Percentiles rank a stretch among this genome's conserved stretches.
These are phyloP conservation scores for Gnathonemus echidnorhynchus DNA, from an alignment of 2,113 vertebrate species.

Conservation along the genomic window DNA sequence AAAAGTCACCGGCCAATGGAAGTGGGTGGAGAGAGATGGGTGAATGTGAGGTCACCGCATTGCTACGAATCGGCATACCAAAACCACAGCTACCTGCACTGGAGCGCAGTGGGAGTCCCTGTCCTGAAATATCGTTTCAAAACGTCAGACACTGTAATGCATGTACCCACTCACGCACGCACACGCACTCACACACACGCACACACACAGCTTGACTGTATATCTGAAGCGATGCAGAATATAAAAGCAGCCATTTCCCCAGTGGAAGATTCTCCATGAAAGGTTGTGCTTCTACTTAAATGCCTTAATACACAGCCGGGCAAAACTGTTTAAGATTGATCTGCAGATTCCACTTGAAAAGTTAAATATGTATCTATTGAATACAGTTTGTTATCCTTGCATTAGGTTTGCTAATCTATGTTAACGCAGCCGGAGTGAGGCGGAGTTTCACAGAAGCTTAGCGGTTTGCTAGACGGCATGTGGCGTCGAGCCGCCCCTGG, in stretches of 20 bases:
- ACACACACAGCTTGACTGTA: not conserved
- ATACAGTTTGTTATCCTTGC: not conserved
- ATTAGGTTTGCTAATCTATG: not conserved
- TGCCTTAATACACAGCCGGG: not conserved
- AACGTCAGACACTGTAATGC: not conserved
- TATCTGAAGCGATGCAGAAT: not conserved
- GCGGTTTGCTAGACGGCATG: not conserved
- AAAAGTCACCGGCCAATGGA: not conserved
- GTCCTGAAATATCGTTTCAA: not conserved
- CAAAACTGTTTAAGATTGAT: not conserved
- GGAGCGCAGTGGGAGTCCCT: not conserved
- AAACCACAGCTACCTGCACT: not conserved
- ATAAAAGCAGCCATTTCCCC: slow-evolving; percentile 1
- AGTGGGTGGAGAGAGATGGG: not conserved
- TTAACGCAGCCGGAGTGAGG: not conserved
- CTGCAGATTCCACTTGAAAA: slow-evolving; percentile 15
- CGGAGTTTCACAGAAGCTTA: not conserved
- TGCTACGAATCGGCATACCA: not conserved
- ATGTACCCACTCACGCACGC: not conserved
- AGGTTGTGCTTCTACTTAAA: slow-evolving; percentile 50
- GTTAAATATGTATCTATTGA: slow-evolving; percentile 8
- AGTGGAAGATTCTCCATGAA: slow-evolving; percentile 41
- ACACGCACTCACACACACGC: not conserved
- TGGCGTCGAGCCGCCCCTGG: not conserved
- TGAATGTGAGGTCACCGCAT: not conserved